These are phyloP conservation scores for Steinernema hermaphroditum DNA, from an alignment of 2,888 invertebrate species.

Conservation along the genomic window DNA sequence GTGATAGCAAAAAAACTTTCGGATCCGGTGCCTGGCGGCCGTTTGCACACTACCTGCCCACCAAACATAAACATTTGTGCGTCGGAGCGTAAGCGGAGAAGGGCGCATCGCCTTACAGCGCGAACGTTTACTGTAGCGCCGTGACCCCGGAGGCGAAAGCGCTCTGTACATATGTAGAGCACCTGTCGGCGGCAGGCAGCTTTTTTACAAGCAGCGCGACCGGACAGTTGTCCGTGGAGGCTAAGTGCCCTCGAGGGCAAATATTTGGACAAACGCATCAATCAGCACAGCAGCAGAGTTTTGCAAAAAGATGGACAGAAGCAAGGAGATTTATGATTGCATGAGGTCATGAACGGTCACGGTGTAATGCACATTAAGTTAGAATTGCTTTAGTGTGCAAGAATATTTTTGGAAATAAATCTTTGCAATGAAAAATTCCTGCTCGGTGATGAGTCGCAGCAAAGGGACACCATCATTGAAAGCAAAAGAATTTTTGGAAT, in stretches of 20 bases:
- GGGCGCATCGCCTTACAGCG: not conserved
- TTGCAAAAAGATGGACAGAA: not conserved
- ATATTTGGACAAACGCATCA: slow-evolving; percentile 26
- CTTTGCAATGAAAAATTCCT: too few relatives aligned
- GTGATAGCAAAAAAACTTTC: not conserved
- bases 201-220: too few relatives aligned
- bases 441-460: too few relatives aligned
- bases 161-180: slow-evolving; percentile 8
- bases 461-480: too few relatives aligned
- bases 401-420: too few relatives aligned
- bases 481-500: too few relatives aligned
- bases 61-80: slow-evolving; percentile 10
- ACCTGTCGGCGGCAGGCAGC: not conserved
- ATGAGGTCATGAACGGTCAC: not conserved
- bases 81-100: not conserved
- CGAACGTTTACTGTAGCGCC: not conserved
- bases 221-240: slow-evolving; percentile 6
- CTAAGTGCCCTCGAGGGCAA: slow-evolving; percentile 9
- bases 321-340: not conserved
- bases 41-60: not conserved
- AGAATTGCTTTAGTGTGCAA: too few relatives aligned
- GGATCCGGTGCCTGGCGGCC: not conserved
- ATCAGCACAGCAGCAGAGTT: not conserved
- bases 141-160: not conserved
- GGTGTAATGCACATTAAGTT: too few relatives aligned